phyloP scores from a whole-genome alignment of 2,797 vertebrate species.

The Phrynocephalus guinanensis region DNA sequence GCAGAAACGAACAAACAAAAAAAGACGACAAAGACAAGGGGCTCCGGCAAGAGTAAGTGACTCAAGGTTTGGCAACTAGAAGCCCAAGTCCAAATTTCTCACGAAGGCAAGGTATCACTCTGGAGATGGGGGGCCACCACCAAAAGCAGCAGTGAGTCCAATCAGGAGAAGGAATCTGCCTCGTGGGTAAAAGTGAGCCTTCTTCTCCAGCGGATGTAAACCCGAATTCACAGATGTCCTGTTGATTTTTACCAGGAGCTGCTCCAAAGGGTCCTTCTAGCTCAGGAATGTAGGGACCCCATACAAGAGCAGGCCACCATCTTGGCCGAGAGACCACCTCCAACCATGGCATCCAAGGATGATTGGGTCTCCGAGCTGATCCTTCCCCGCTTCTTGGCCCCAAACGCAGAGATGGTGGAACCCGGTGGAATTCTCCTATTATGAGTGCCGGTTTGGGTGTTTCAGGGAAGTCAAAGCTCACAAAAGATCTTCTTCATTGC shows the following conservation, averaged over 20 bases:
- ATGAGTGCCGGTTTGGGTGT: neutral
- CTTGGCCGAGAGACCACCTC: too few species aligned
- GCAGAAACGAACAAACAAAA: neutral
- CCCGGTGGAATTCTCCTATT: neutral
- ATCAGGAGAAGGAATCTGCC: constrained; percentile 18
- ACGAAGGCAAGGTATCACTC: neutral
- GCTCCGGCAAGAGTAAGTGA: neutral
- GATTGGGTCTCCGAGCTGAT: constrained; percentile 30
- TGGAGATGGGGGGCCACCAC: constrained; percentile 31
- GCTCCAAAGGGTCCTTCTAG: neutral
- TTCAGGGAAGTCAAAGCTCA: constrained; percentile 36
- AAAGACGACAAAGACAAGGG: neutral
- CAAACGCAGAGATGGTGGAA: neutral
- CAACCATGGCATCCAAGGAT: too few species aligned
- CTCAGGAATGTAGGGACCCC: neutral
- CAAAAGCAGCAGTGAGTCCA: constrained; percentile 54
- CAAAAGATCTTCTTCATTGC: constrained; percentile 7
- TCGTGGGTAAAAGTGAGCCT: constrained; percentile 18
- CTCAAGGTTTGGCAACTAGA: neutral
- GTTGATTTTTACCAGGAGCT: neutral
- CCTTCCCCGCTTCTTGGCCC: neutral
- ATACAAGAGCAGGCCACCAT: neutral
- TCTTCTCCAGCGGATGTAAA: constrained; percentile 46
- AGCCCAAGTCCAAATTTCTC: neutral
- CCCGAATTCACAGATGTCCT: constrained; percentile 48